A percentile compares a stretch with the other conserved stretches of the same genome.
phyloP scores from a whole-genome alignment of 2,888 invertebrate species.

The Xanthia togata region DNA sequence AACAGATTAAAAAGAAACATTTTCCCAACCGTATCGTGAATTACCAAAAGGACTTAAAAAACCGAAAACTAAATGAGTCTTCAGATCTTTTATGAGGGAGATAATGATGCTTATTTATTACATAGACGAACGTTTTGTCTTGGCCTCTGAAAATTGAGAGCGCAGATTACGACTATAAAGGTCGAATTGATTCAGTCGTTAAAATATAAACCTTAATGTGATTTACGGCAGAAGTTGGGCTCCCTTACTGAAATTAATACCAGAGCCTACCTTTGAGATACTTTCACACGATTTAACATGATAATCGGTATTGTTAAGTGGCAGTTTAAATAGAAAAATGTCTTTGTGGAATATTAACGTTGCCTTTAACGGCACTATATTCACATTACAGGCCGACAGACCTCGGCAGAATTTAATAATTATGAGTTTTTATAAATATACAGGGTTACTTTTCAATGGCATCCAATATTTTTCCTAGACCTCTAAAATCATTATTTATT shows the following conservation, averaged over 20 bases:
- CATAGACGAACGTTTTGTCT: constrained; percentile 41
- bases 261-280: constrained; percentile 63
- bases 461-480: not conserved
- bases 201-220: constrained; percentile 63
- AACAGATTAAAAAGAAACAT: constrained; percentile 40
- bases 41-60: constrained; percentile 25
- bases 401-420: constrained; percentile 13
- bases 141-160: constrained; percentile 30
- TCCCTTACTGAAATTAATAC: constrained; percentile 58
- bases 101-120: constrained; percentile 51
- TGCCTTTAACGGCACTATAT: constrained; percentile 37
- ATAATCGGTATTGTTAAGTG: constrained; percentile 70
- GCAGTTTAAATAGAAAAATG: constrained; percentile 71
- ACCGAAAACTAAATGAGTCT: constrained; percentile 41
- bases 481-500: not conserved
- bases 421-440: constrained; percentile 3
- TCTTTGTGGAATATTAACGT: constrained; percentile 50
- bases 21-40: constrained; percentile 23
- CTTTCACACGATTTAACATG: constrained; percentile 71
- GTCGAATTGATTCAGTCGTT: constrained; percentile 65
- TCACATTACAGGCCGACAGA: constrained; percentile 15
- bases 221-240: constrained; percentile 65
- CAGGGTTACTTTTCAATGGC: constrained; percentile 1
- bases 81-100: constrained; percentile 36
- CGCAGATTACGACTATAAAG: constrained; percentile 55